Percentiles rank a stretch among this genome's conserved stretches.
Conservation (phyloP, 1,140 invertebrate species). For the Drosophila lini region DNA sequence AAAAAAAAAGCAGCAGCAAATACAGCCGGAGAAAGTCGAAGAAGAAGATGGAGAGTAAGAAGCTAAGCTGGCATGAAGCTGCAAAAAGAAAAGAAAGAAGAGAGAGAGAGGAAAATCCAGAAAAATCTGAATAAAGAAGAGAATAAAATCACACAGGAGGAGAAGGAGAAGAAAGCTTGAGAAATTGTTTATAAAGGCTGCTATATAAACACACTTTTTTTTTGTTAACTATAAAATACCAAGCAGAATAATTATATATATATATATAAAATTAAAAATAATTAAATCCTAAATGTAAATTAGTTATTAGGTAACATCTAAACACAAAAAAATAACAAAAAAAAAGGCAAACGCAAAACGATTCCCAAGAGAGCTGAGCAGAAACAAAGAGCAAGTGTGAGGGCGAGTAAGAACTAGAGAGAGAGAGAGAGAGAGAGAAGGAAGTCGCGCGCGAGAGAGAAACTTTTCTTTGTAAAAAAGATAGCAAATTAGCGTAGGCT, state of each 20-base stretch:
- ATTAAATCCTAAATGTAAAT: conserved; percentile 69
- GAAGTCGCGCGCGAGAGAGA: conserved; percentile 2
- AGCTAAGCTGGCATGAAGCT: conserved; percentile 21
- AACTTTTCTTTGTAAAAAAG: conserved; percentile 51
- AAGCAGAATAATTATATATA: conserved; percentile 61
- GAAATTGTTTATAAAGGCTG: conserved; percentile 75
- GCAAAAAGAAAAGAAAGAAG: conserved; percentile 11
- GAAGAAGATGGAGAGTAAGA: conserved; percentile 6
- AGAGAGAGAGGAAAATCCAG: not conserved
- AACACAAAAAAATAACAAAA: conserved; percentile 27
- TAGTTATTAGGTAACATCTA: conserved; percentile 65
- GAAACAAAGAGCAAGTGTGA: conserved; percentile 1
- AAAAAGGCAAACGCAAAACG: conserved; percentile 33
- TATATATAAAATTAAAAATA: conserved; percentile 48
- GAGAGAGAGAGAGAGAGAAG: not conserved
- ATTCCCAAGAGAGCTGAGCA: conserved; percentile 38
- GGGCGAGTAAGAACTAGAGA: not conserved
- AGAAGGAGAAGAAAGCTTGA: conserved; percentile 15
- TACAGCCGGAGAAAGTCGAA: conserved; percentile 14
- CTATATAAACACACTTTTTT: conserved; percentile 64
- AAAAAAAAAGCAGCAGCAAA: conserved; percentile 27
- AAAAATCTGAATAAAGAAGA: not conserved
- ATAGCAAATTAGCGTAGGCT: conserved; percentile 34
- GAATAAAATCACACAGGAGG: conserved; percentile 5
- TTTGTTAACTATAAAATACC: conserved; percentile 72